Evolutionary conservation across 2,888 invertebrate species (phyloP).

Genomic region (Andrena marginata): DNA sequence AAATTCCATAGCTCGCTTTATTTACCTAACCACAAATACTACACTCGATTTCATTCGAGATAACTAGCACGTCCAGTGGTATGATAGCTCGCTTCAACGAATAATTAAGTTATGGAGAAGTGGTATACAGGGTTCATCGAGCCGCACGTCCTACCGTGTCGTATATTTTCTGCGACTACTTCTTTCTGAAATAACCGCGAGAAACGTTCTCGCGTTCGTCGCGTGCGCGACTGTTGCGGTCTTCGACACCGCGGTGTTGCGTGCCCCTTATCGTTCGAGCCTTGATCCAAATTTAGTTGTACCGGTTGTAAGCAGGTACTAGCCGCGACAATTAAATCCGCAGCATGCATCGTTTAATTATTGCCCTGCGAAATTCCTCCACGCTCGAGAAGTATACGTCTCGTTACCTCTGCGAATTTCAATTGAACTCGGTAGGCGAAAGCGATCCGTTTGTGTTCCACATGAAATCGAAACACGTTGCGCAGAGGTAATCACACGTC

Average conservation of each 20-base stretch:
- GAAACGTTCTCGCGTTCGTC: slow-evolving; percentile 15
- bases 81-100: slow-evolving; percentile 1
- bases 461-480: background rate
- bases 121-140: background rate
- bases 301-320: background rate
- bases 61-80: background rate
- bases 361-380: background rate
- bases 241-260: slow-evolving; percentile 40
- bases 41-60: slow-evolving; percentile 13
- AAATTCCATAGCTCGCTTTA: background rate
- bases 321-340: background rate
- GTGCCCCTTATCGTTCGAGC: slow-evolving; percentile 54
- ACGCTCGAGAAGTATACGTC: background rate
- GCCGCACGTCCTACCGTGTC: background rate
- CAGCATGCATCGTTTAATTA: slow-evolving; percentile 23
- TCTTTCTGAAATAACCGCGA: background rate
- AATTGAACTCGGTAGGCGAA: background rate
- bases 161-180: background rate
- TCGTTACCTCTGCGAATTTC: slow-evolving; percentile 1
- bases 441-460: background rate
- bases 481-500: background rate
- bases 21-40: too few species aligned
- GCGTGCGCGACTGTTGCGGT: slow-evolving; percentile 16
- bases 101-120: slow-evolving; percentile 4
- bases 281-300: slow-evolving; percentile 48